phyloP scores from a whole-genome alignment of 2,888 invertebrate genomes.

The Tetanocera ferruginea region DNA sequence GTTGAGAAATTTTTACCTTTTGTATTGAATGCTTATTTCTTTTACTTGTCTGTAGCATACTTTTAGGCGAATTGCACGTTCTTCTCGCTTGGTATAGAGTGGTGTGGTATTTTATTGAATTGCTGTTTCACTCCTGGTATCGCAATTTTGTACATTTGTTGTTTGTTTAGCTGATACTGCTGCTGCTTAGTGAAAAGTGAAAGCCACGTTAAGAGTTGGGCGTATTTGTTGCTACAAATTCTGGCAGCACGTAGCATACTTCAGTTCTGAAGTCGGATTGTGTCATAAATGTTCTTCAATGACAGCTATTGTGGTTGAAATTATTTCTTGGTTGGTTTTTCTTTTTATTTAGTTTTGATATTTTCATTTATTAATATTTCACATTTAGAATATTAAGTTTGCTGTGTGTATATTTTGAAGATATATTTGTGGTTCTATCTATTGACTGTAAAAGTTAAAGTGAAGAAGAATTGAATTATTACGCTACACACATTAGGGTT shows the following conservation, averaged over 20 bases:
- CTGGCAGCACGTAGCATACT: conserved; percentile 9
- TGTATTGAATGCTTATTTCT: neutral
- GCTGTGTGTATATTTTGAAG: neutral
- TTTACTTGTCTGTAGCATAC: neutral
- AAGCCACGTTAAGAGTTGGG: conserved; percentile 2
- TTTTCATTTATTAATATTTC: conserved; percentile 30
- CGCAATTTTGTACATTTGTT: conserved; percentile 33
- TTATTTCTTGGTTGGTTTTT: conserved; percentile 38
- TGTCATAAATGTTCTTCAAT: conserved; percentile 32
- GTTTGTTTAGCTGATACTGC: conserved; percentile 1
- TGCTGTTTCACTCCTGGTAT: conserved; percentile 10
- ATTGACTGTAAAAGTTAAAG: no score
- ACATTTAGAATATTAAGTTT: conserved; percentile 31
- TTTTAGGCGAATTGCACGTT: neutral
- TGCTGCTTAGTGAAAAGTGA: neutral
- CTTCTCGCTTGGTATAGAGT: neutral
- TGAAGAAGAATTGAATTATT: no score
- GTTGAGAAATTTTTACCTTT: conserved; percentile 8
- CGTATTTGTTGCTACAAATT: neutral
- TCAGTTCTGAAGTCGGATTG: conserved; percentile 13
- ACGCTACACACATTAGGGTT: no score
- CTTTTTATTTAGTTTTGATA: conserved; percentile 8
- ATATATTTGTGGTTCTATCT: no score
- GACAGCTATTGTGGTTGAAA: conserved; percentile 43
- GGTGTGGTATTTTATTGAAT: conserved; percentile 30